A percentile compares a stretch with the other conserved stretches of the same genome.
These are phyloP conservation scores for Achlya flavicornis DNA, from an alignment of 2,888 invertebrate genomes.

Conservation along the genomic window DNA sequence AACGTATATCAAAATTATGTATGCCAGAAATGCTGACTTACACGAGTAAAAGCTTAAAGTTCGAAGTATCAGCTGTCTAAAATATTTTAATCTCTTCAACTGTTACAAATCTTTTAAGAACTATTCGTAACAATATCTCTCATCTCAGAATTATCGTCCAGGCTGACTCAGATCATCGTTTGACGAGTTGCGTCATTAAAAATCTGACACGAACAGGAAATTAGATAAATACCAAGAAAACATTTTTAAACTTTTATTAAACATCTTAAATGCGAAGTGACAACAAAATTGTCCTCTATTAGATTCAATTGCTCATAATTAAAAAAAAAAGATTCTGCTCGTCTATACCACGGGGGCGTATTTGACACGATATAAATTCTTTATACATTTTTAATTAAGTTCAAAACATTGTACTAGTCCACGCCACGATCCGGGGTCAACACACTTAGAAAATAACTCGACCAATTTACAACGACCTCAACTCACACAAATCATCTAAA, in stretches of 20 bases:
- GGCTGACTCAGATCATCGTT: constrained; percentile 46
- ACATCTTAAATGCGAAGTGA: constrained; percentile 33
- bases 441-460: constrained; percentile 64
- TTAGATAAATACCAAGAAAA: constrained; percentile 59
- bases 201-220: constrained; percentile 65
- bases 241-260: constrained; percentile 30
- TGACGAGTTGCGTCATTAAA: constrained; percentile 40
- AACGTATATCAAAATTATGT: constrained; percentile 9
- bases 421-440: constrained; percentile 70
- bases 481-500: constrained; percentile 26
- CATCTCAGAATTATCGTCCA: constrained; percentile 1
- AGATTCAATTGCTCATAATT: constrained; percentile 52
- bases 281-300: constrained; percentile 42
- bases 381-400: constrained; percentile 80
- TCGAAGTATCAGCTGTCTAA: background rate
- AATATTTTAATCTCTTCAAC: background rate
- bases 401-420: constrained; percentile 70
- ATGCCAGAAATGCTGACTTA: background rate
- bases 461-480: constrained; percentile 56
- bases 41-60: background rate
- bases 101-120: constrained; percentile 4
- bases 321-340: constrained; percentile 42
- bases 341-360: constrained; percentile 64
- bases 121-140: constrained; percentile 6
- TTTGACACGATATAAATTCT: constrained; percentile 71